Base-by-base conservation (phyloP, 2,113 vertebrate species). In the Brachionichthys hirsutus region DNA sequence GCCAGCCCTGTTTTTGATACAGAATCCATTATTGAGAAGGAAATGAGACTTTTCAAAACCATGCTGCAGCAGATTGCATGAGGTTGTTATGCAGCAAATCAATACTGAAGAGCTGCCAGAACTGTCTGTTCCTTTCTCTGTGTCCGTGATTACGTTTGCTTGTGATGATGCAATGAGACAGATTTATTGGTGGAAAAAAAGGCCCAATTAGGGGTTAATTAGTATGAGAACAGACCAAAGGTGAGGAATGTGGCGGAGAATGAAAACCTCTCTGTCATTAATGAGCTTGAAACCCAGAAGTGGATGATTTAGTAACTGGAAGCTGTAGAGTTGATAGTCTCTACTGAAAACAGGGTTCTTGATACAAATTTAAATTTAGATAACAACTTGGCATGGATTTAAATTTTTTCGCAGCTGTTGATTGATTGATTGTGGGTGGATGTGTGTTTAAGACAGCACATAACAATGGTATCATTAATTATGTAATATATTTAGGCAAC, bases 171-270 rank as follows among this genome's bases (percentile, higher is more conserved):
- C 41, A 38, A 71, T 60, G 50, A 74, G 62, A 62, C 24, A 45
- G 34, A 67, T 67, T 52, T 56, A 47, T n/a, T 54, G 30, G n/a
- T 47, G 58, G n/a, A 30, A 8, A 30, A 30, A 30, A 76, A 62
- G 53, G 53, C 46, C 49, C 36, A 66, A 59, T 74, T 62, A 57
- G 1, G 43, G 38, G 12, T 45, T 78, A 62, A 78, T 80, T 70
- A 72, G 56, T 30, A 44, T 8, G 19, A 22, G 57, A 63, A 46
- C n/a, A 60, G 36, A 4, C 13, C 45, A 65, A 15, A 44, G 70
- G 22, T 67, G 49, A 52, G 56, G 34, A 30, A 30, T 6, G 8
- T 30, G 24, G 36, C 41, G 49, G 69, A 61, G 24, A 59, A 54
- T 73, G 24, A 30, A 30, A 30, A 30, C 8, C 24, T 30, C 4